Evolutionary conservation across 2,888 invertebrate species (phyloP).

Genomic region (Acanthacorydalis orientalis): DNA sequence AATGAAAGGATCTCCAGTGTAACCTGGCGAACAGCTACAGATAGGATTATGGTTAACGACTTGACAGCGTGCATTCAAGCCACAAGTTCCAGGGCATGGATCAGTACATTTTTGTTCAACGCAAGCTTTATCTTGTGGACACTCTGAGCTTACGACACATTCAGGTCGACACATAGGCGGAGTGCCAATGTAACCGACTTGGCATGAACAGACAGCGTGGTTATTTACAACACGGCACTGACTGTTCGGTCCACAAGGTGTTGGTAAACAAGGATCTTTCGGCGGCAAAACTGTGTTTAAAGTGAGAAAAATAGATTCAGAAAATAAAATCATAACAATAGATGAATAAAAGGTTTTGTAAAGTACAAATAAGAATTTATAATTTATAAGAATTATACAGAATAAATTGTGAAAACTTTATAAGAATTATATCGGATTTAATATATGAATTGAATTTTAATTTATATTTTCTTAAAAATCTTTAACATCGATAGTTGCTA

Average conservation of each 20-base stretch:
- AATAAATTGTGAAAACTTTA: too few species aligned
- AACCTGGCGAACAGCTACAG: conserved; percentile 43
- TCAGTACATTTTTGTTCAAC: conserved; percentile 44
- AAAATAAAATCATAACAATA: conserved; percentile 8
- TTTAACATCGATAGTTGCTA: too few species aligned
- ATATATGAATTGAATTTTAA: too few species aligned
- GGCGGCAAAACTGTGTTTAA: conserved; percentile 17
- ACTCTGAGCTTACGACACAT: conserved; percentile 48
- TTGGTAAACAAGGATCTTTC: conserved; percentile 37
- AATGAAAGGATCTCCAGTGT: conserved; percentile 46
- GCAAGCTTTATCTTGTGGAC: conserved; percentile 43
- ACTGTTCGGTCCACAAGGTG: conserved; percentile 51
- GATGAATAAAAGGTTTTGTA: neutral
- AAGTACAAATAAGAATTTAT: conserved; percentile 13
- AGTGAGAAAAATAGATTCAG: conserved; percentile 11
- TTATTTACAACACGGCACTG: conserved; percentile 43
- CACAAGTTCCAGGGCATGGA: conserved; percentile 50
- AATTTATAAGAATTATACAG: too few species aligned
- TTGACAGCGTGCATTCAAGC: conserved; percentile 44
- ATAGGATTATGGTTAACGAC: conserved; percentile 52
- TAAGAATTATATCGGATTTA: too few species aligned
- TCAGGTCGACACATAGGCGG: conserved; percentile 49
- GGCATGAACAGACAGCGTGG: conserved; percentile 45
- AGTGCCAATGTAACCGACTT: conserved; percentile 41
- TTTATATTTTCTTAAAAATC: too few species aligned